Evolutionary conservation across 2,113 vertebrate species (phyloP), one percentile per base, ranked within the genome.

Genomic region (Nothoprocta pentlandii): DNA sequence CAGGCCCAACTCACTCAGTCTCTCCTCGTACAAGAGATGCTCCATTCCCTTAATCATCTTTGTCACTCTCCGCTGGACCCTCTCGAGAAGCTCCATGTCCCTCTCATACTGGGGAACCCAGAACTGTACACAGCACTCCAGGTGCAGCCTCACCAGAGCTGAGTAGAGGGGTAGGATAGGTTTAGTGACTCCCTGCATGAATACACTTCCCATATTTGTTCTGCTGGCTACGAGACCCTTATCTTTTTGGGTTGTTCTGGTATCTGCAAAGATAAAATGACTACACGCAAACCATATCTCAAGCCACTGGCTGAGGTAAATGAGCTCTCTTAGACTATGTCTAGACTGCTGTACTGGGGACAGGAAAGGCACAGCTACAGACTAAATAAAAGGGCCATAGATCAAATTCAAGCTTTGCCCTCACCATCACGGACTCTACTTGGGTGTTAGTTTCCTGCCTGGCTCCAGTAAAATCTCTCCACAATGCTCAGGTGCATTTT

Each of bases 321-420:
- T 13, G 21, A 64, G 23, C 10, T 44, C 34, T 80, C 25, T 47
- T 23, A 51, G 61, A 30, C 34, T 0, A 0, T 66, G 41, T 30
- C 42, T 42, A 2, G 16, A 34, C 1, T 2, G 15, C 14, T 7
- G 32, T 44, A 19, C n/a, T 32, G 12, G 4, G 53, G 15, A 53
- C 44, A 59, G 36, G 58, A 28, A 30, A 9, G 5, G 4, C 16
- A 22, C 10, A 51, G 5, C 1, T 1, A 15, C 15, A 51, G 63
- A 2, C 56, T 81, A 59, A 70, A 78, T 44, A 49, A 34, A 76
- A 59, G 44, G 8, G 4, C 11, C 7, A 17, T 34, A 69, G 81
- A 54, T 4, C 0, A 0, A 71, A 41, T 0, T 1, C 49, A 30
- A 62, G 15, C 49, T 4, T 0, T 22, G 9, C 26, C 51, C 2